These are phyloP conservation scores for Sphaeridia pumilis DNA, from an alignment of 2,888 invertebrate species.

Conservation along the genomic window DNA sequence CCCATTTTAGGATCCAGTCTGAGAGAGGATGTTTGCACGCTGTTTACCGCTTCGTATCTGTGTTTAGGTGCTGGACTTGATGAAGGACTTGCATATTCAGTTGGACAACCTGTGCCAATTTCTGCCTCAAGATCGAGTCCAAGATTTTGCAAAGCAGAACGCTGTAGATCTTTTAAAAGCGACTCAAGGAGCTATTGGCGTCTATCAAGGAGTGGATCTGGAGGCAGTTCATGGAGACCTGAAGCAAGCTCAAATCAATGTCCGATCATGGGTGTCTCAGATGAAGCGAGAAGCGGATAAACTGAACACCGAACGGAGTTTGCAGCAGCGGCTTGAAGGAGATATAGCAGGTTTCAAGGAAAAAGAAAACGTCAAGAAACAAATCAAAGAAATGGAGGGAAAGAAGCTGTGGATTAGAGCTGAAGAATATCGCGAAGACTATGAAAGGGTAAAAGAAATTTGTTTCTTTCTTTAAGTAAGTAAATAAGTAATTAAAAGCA, in stretches of 20 bases:
- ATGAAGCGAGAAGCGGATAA: constrained; percentile 16
- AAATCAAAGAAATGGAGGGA: constrained; percentile 50
- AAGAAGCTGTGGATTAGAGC: constrained; percentile 46
- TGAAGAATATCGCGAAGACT: constrained; percentile 8
- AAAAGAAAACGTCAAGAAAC: constrained; percentile 50
- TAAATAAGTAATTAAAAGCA: constrained; percentile 18
- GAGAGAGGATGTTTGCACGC: not conserved
- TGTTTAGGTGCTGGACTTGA: constrained; percentile 37
- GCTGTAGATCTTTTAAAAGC: constrained; percentile 65
- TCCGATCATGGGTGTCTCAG: constrained; percentile 17
- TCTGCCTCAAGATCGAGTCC: constrained; percentile 89
- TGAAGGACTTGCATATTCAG: constrained; percentile 39
- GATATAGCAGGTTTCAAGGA: constrained; percentile 58
- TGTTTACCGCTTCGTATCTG: not conserved
- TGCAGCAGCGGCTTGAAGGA: constrained; percentile 45
- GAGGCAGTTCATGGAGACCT: constrained; percentile 21
- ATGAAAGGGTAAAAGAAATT: constrained; percentile 21
- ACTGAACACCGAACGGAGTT: constrained; percentile 21
- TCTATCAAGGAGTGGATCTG: constrained; percentile 15
- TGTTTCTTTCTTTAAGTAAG: constrained; percentile 22
- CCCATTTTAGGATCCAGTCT: not conserved
- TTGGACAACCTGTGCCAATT: constrained; percentile 86
- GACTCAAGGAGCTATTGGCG: constrained; percentile 71
- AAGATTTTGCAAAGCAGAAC: constrained; percentile 88
- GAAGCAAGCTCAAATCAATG: constrained; percentile 16